These are phyloP conservation scores for Tipula lateralis DNA, from an alignment of 2,888 invertebrate genomes.

Conservation along the genomic window DNA sequence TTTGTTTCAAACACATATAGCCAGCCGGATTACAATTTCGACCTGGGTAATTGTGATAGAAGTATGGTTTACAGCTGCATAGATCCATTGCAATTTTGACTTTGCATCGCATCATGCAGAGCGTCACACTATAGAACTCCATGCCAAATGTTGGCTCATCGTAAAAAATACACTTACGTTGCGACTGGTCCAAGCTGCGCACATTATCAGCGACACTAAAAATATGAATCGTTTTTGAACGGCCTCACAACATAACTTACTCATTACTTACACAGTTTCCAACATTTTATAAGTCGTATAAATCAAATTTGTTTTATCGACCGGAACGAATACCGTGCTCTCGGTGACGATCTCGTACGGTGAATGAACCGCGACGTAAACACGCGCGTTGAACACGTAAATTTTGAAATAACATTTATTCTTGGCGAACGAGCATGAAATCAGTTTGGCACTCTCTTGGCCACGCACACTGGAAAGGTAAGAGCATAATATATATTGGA, in stretches of 20 bases:
- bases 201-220: not conserved
- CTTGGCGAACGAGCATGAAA: not conserved
- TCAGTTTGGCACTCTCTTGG: not conserved
- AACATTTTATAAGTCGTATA: constrained; percentile 3
- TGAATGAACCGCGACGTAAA: not conserved
- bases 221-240: not conserved
- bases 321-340: not conserved
- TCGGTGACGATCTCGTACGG: not conserved
- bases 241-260: not conserved
- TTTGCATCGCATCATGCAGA: not conserved
- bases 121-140: not conserved
- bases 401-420: constrained; percentile 26
- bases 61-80: not conserved
- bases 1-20: not conserved
- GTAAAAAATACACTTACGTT: not conserved
- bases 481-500: too few species aligned
- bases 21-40: constrained; percentile 4
- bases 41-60: not conserved
- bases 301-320: constrained; percentile 13
- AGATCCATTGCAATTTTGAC: not conserved
- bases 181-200: not conserved
- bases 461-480: not conserved
- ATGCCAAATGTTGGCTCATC: not conserved
- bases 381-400: not conserved
- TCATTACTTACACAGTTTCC: not conserved